Evolutionary conservation across 2,797 vertebrate species (phyloP).

Genomic region (Poecile montanus): DNA sequence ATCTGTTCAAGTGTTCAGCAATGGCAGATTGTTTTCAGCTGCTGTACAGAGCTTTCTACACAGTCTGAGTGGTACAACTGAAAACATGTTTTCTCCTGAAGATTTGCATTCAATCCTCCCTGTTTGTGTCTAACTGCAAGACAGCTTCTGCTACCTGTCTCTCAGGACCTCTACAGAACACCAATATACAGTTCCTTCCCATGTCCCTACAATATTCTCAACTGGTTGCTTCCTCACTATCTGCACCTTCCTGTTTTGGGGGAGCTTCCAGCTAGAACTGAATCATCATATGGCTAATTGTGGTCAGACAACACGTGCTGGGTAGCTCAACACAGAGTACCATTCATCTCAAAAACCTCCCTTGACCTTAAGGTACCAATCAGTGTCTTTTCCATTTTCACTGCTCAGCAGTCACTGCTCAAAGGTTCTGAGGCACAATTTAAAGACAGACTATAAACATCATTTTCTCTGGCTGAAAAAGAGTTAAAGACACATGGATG

Average conservation of each 20-base stretch:
- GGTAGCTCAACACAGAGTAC: neutral
- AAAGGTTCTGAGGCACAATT: neutral
- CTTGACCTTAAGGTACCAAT: neutral
- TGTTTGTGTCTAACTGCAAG: neutral
- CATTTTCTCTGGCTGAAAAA: neutral
- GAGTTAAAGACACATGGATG: neutral
- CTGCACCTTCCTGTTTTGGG: neutral
- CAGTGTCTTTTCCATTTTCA: neutral
- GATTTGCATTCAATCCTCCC: neutral
- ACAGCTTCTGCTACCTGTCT: neutral
- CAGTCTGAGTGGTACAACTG: neutral
- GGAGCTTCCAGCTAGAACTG: neutral
- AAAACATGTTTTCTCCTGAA: neutral
- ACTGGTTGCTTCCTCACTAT: neutral
- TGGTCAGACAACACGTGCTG: rapidly evolving
- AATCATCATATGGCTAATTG: rapidly evolving
- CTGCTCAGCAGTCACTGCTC: neutral
- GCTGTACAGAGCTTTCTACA: neutral
- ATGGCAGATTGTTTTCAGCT: neutral
- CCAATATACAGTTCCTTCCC: neutral
- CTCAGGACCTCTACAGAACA: neutral
- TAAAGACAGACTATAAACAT: neutral
- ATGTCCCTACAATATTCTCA: neutral
- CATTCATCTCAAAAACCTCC: neutral
- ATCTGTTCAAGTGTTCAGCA: neutral